phyloP scores from a whole-genome alignment of 2,113 vertebrate species.

The Ranitomeya imitator region DNA sequence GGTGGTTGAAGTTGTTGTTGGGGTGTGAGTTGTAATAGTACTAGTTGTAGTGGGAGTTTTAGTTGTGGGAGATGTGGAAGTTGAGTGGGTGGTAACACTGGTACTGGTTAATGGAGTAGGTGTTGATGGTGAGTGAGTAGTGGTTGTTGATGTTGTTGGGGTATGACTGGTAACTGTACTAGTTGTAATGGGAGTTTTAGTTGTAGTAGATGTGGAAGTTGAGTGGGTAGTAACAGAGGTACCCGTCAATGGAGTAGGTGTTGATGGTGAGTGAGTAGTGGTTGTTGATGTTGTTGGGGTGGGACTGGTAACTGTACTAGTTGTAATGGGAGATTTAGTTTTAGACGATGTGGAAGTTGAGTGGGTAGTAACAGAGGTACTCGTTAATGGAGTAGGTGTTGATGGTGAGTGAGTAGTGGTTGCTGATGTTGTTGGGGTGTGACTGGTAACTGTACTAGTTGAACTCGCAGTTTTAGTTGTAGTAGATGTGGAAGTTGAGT shows the following conservation, averaged over 20 bases:
- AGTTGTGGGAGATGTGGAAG: not conserved
- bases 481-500: not conserved
- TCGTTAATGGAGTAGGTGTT: no score
- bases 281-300: not conserved
- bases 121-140: not conserved
- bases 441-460: not conserved
- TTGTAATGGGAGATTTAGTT: not conserved
- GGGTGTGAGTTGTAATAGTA: not conserved
- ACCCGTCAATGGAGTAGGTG: not conserved
- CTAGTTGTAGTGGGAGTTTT: not conserved
- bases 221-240: not conserved
- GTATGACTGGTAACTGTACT: not conserved
- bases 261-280: not conserved
- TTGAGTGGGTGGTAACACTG: not conserved
- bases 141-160: not conserved
- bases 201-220: not conserved
- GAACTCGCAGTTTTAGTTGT: not conserved
- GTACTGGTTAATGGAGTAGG: not conserved
- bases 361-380: not conserved
- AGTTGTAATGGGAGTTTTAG: not conserved
- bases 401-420: slow-evolving; percentile 5
- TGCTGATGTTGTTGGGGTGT: slow-evolving; percentile 49
- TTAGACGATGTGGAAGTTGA: not conserved
- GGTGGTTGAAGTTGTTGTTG: not conserved
- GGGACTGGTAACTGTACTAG: not conserved